Evolutionary conservation across 2,888 invertebrate genomes (phyloP).

Genomic region (Trilocha varians): DNA sequence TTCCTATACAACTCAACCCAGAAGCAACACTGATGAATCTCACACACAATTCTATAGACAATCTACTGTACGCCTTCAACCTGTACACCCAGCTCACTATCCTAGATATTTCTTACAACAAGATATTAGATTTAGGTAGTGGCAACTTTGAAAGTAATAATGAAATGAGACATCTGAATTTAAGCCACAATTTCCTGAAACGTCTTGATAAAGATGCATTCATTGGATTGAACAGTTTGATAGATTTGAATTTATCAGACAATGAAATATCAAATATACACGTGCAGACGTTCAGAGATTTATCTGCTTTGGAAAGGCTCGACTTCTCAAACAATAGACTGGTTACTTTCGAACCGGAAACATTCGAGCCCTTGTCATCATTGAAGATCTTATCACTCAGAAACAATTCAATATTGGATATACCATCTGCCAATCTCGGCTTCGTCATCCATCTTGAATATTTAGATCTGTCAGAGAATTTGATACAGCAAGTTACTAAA

Average conservation of each 20-base stretch:
- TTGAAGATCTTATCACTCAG: slow-evolving; percentile 82
- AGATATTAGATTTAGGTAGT: slow-evolving; percentile 84
- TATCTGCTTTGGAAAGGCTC: slow-evolving; percentile 80
- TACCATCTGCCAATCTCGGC: slow-evolving; percentile 79
- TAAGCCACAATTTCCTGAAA: slow-evolving; percentile 83
- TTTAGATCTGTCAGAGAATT: slow-evolving; percentile 85
- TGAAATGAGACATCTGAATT: slow-evolving; percentile 81
- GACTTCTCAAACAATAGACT: slow-evolving; percentile 84
- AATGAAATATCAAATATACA: slow-evolving; percentile 85
- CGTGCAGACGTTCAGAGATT: slow-evolving; percentile 83
- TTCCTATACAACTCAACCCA: slow-evolving; percentile 92
- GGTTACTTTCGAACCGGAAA: slow-evolving; percentile 79
- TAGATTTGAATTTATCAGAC: slow-evolving; percentile 80
- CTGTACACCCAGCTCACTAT: slow-evolving; percentile 86
- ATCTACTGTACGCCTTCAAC: slow-evolving; percentile 82
- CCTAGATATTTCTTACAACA: slow-evolving; percentile 88
- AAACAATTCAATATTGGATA: slow-evolving; percentile 84
- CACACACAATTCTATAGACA: slow-evolving; percentile 86
- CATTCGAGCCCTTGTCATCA: slow-evolving; percentile 79
- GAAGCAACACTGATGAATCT: slow-evolving; percentile 87
- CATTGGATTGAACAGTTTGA: slow-evolving; percentile 79
- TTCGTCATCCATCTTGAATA: slow-evolving; percentile 78
- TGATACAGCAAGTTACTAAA: slow-evolving; percentile 80
- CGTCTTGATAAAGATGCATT: slow-evolving; percentile 83
- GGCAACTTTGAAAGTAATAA: slow-evolving; percentile 86